Percentiles rank a stretch among this genome's conserved stretches.
Evolutionary conservation across 2,888 invertebrate species (phyloP).

Genomic region (Pammene aurita): DNA sequence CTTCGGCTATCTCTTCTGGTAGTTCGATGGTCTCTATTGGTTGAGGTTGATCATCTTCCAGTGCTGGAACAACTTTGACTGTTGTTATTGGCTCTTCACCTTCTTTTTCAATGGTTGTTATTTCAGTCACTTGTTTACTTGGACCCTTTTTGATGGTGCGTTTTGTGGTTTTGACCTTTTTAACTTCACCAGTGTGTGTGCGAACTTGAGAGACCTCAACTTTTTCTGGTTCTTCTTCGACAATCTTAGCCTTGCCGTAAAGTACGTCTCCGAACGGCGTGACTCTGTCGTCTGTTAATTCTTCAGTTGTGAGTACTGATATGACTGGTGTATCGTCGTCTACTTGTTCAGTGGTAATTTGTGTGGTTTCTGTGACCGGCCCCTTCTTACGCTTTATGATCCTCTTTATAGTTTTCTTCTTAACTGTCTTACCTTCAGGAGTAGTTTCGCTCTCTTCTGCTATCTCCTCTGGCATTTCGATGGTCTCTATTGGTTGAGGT

Average conservation of each 20-base stretch:
- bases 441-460: slow-evolving; percentile 27
- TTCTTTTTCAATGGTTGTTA: slow-evolving; percentile 50
- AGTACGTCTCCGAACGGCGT: slow-evolving; percentile 49
- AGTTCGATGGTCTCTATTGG: slow-evolving; percentile 53
- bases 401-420: slow-evolving; percentile 43
- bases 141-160: slow-evolving; percentile 34
- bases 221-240: slow-evolving; percentile 45
- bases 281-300: slow-evolving; percentile 51
- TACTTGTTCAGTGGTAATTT: neutral
- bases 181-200: slow-evolving; percentile 44
- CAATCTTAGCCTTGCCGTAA: slow-evolving; percentile 51
- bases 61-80: neutral
- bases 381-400: neutral
- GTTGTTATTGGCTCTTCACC: slow-evolving; percentile 48
- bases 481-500: neutral
- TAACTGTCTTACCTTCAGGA: slow-evolving; percentile 50
- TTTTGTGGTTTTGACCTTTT: slow-evolving; percentile 49
- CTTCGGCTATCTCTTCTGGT: slow-evolving; percentile 47
- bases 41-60: slow-evolving; percentile 46
- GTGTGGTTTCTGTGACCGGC: slow-evolving; percentile 1
- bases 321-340: neutral
- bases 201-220: slow-evolving; percentile 42
- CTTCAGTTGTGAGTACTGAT: slow-evolving; percentile 34
- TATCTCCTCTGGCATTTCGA: slow-evolving; percentile 19
- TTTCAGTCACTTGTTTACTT: slow-evolving; percentile 61